Base-by-base conservation (phyloP, 1,140 invertebrate species). In the Aethina tumida region DNA sequence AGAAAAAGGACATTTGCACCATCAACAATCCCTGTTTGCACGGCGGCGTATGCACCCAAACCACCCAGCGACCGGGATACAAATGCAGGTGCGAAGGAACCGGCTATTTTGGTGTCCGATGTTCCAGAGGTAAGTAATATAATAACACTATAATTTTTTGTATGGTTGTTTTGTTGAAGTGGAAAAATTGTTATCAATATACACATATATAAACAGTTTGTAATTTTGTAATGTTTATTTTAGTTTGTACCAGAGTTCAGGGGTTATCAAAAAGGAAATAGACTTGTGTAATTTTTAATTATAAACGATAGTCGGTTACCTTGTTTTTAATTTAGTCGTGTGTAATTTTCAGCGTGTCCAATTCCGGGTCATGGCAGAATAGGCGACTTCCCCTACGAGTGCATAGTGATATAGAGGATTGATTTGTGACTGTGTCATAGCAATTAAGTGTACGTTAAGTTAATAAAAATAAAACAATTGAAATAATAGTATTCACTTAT, bases 81-180 rank as follows among this genome's bases (percentile, higher is more conserved):
- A 71, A 73, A 56, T 84, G 80, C 55, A 64, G 72, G 45, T 84
- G 81, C 56, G 75, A 79, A 53, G 77, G 79, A 35, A 83, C 79
- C 25, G 79, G 79, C 29, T 83, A 66, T 54, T 79, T 75, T 55
- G 81, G 81, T 13, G 60, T 63, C 33, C 64, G 72, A 45, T 84
- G 80, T 58, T 52, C 58, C 35, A 53, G 55, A 53, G 59, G 63
- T 57, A 56, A 50, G 38, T 45, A 28, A 52, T 12, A 15, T 26
- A 20, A 3, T 25, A 32, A 15, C n/a, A n/a, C 22, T 0, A 20
- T 20, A 20, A 10, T 27, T 15, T 40, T 30, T 24, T 25, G 30
- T 24, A 5, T 31, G 29, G 21, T 38, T 34, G 14, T 34, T 28
- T 28, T 17, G 29, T 15, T 31, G 15, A 31, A 16, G 15, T 7